Evolutionary conservation across 2,888 invertebrate species (phyloP), one percentile per base, ranked within the genome.

Genomic region (Automeris io): DNA sequence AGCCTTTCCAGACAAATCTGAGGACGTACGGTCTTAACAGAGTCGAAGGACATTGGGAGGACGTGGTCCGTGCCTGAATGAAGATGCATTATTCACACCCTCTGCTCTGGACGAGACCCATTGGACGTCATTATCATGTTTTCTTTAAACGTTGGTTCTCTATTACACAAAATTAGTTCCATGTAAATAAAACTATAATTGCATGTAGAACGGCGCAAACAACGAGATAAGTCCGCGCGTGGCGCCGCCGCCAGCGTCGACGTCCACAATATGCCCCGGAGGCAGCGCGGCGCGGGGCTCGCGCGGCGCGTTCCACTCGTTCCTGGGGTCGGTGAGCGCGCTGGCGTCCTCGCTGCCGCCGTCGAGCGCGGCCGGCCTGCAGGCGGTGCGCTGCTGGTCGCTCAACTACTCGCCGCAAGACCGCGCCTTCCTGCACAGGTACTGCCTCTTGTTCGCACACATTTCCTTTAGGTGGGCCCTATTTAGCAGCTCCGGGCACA

Each of bases 311-410:
- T 93, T 98, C 72, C 97, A 98, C 68, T 90, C 92, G 1, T 89
- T 97, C 42, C 86, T 98, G 11, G 96, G 97, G 66, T 96, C 97
- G 0, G 93, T 98, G 40, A 95, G 97, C 8, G 95, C 97, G 67
- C 88, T 98, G 31, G 98, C 98, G 88, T 92, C 97, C 9, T 88
- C 95, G 11, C 86, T 97, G 45, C 95, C 96, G 0, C 91, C 95
- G 46, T 94, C 96, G 26, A 95, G 96, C 5, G 91, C 97, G 0
- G 83, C 96, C 13, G 94, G 96, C 58, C 92, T 96, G 71, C 96
- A 97, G 79, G 97, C 97, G 0, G 94, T 98, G 25, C 89, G 96
- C 44, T 97, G 97, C 75, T 98, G 97, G 93, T 96, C 96, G 19
- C 90, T 98, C 36, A 91, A 93, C 58, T 98, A 97, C 71, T 92